These are phyloP conservation scores for Brenthis hecate DNA, from an alignment of 2,888 invertebrate genomes.

Conservation along the genomic window DNA sequence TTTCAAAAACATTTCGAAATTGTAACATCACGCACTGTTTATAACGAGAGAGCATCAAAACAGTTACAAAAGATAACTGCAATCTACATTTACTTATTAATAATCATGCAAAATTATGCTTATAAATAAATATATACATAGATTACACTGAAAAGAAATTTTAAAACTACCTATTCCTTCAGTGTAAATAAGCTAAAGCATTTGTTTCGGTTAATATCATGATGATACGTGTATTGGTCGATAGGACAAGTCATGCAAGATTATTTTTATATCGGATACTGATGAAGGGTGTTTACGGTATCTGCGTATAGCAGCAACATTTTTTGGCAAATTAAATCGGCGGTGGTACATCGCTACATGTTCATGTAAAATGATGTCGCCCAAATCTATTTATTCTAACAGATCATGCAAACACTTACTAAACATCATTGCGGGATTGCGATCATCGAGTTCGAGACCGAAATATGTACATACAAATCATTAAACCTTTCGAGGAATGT, in stretches of 20 bases:
- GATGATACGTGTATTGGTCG: neutral
- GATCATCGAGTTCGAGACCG: slow-evolving; percentile 69
- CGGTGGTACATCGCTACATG: slow-evolving; percentile 30
- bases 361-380: slow-evolving; percentile 34
- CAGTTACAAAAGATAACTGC: neutral
- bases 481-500: neutral
- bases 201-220: neutral
- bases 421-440: slow-evolving; percentile 76
- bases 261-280: slow-evolving; percentile 33
- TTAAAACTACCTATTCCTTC: neutral
- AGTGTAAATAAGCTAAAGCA: slow-evolving; percentile 15
- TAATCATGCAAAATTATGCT: slow-evolving; percentile 1
- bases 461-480: slow-evolving; percentile 37
- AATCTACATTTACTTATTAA: slow-evolving; percentile 12
- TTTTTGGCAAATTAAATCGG: slow-evolving; percentile 31
- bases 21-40: neutral
- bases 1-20: no score
- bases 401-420: slow-evolving; percentile 69
- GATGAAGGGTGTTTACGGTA: slow-evolving; percentile 38
- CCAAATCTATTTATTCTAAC: slow-evolving; percentile 47
- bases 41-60: slow-evolving; percentile 25
- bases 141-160: neutral
- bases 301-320: slow-evolving; percentile 29
- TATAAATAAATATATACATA: neutral
- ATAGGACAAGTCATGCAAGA: slow-evolving; percentile 25